These are phyloP conservation scores for Petrocephalus schoutedeni DNA, from an alignment of 2,797 vertebrate genomes.

Conservation along the genomic window DNA sequence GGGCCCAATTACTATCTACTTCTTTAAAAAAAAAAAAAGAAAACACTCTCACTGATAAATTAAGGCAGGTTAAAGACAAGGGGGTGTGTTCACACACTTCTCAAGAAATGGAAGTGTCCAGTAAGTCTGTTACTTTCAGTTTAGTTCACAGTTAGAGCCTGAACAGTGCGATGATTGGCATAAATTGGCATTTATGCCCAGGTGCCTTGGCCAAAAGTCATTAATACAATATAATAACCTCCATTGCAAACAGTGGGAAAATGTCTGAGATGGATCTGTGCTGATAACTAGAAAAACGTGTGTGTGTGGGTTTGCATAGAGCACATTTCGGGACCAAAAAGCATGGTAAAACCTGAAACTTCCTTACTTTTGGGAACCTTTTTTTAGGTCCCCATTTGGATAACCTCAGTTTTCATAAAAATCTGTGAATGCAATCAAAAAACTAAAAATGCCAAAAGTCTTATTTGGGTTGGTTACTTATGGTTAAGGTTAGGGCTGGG, in stretches of 20 bases:
- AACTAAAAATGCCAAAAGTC: too few species aligned
- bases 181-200: neutral
- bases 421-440: too few species aligned
- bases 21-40: neutral
- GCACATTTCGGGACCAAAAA: too few species aligned
- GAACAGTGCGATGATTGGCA: neutral
- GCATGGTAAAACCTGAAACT: too few species aligned
- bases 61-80: neutral
- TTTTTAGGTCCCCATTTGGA: too few species aligned
- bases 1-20: neutral
- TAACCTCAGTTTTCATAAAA: too few species aligned
- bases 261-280: neutral
- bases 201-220: neutral
- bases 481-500: too few species aligned
- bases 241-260: neutral
- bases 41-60: neutral
- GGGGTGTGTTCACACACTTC: neutral
- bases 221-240: neutral
- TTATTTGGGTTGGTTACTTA: too few species aligned
- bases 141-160: neutral
- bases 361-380: too few species aligned
- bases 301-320: neutral
- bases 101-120: neutral
- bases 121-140: neutral
- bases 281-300: neutral